Percentiles rank a stretch among this genome's conserved stretches.
phyloP scores from a whole-genome alignment of 2,797 vertebrate genomes.

The Gymnopithys bicolor region DNA sequence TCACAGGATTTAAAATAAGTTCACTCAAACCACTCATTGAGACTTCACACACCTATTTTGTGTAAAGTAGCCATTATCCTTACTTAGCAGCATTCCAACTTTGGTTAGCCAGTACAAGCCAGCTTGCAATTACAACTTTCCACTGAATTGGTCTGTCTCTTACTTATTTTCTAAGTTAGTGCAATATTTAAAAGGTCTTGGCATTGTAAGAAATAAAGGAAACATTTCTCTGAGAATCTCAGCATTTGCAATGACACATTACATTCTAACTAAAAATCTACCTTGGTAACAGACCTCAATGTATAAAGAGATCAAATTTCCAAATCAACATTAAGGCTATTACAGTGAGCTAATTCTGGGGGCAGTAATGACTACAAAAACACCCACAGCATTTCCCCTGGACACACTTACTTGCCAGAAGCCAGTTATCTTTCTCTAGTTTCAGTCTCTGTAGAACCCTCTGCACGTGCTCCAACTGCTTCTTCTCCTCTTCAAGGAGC shows the following conservation, averaged over 20 bases:
- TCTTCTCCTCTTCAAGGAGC: constrained; percentile 97
- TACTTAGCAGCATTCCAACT: background rate
- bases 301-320: background rate
- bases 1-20: background rate
- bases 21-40: background rate
- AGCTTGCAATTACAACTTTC: background rate
- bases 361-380: background rate
- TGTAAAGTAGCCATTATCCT: background rate
- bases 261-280: background rate
- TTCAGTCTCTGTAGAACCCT: constrained; percentile 94
- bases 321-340: background rate
- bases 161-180: background rate
- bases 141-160: background rate
- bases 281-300: background rate
- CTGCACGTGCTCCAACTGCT: constrained; percentile 95
- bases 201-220: background rate
- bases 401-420: constrained; percentile 91
- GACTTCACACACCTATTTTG: background rate
- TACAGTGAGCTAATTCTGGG: background rate
- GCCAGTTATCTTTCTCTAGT: constrained; percentile 98
- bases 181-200: background rate
- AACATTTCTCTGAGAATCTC: background rate
- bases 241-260: background rate
- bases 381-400: background rate
- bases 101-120: background rate